Evolutionary conservation across 2,113 vertebrate species (phyloP).

Genomic region (Erinaceus europaeus): DNA sequence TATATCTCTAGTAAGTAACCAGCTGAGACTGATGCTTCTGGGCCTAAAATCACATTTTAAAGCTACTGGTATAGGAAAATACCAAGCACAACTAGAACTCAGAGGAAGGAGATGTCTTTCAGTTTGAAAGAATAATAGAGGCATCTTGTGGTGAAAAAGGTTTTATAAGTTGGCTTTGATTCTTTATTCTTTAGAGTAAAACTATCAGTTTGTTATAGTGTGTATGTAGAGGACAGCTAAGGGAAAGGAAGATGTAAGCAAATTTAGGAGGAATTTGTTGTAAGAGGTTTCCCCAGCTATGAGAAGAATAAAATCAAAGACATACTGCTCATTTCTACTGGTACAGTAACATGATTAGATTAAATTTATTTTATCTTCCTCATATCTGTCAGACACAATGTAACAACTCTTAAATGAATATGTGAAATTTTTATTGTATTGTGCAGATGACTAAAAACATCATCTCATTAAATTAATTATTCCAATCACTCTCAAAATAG

Average conservation of each 20-base stretch:
- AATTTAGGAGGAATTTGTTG: neutral
- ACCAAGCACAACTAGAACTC: neutral
- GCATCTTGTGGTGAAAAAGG: fast-evolving
- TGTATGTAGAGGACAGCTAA: neutral
- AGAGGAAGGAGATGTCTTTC: neutral
- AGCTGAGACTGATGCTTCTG: neutral
- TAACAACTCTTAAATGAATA: neutral
- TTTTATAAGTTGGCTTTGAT: neutral
- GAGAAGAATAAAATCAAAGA: neutral
- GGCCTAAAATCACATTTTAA: neutral
- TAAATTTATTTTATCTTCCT: neutral
- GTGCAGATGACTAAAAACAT: neutral
- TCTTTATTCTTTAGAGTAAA: neutral
- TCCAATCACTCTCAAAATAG: neutral
- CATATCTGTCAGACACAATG: neutral
- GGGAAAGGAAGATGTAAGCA: neutral
- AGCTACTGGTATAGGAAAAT: neutral
- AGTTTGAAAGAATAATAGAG: neutral
- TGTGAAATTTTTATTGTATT: neutral
- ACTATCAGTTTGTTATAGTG: neutral
- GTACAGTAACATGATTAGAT: neutral
- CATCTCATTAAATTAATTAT: neutral
- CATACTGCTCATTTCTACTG: neutral
- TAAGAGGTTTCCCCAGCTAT: neutral
- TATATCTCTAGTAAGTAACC: neutral